Conservation (phyloP, 2,113 vertebrate genomes). For the Saccopteryx leptura region DNA sequence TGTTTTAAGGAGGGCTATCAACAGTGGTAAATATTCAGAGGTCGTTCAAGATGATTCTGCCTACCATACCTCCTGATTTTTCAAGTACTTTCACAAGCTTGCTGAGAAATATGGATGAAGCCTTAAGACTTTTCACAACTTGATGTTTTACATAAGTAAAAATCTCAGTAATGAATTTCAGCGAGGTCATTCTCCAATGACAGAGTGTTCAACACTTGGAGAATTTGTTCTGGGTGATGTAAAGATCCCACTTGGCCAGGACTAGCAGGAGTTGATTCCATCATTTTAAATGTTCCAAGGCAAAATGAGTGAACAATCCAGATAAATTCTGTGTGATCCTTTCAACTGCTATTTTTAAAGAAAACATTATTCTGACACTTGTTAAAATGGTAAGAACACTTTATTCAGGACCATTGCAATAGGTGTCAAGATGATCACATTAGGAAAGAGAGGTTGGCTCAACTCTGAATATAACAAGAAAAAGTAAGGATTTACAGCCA, state of each 20-base stretch:
- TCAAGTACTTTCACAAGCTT: conserved; percentile 4
- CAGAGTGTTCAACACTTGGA: background rate
- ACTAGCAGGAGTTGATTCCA: background rate
- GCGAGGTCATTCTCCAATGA: background rate
- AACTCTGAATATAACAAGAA: background rate
- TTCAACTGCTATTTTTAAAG: background rate
- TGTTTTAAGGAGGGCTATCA: background rate
- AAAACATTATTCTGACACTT: background rate
- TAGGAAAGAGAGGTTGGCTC: background rate
- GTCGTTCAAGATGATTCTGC: background rate
- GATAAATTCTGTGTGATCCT: conserved; percentile 1
- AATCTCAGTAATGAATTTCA: background rate
- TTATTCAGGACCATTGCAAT: background rate
- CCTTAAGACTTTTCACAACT: background rate
- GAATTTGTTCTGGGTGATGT: background rate
- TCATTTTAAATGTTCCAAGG: conserved; percentile 9
- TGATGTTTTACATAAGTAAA: background rate
- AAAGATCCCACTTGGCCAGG: background rate
- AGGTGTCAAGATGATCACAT: background rate
- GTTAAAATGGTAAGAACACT: background rate
- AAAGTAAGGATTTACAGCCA: background rate
- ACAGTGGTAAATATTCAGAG: background rate
- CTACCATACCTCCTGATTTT: background rate
- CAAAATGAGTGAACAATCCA: background rate
- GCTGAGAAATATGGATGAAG: background rate